Conservation (phyloP, 2,888 invertebrate species). For the Pheosia gnoma region DNA sequence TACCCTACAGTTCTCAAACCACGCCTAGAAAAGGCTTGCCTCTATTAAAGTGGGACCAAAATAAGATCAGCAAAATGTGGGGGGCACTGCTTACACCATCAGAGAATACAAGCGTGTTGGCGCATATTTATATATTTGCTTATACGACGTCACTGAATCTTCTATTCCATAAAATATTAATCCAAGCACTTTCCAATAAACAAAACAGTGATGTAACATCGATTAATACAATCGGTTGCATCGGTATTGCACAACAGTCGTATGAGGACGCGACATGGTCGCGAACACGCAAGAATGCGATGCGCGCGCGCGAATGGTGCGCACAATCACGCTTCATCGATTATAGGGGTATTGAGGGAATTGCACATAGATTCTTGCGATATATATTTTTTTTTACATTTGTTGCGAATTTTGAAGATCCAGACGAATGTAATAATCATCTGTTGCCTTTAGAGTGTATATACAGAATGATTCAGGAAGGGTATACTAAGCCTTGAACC, state of each 20-base stretch:
- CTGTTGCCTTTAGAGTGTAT: no score
- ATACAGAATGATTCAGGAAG: no score
- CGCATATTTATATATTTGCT: no score
- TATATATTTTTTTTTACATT: neutral
- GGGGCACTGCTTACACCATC: no score
- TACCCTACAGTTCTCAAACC: no score
- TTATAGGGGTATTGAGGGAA: slow-evolving; percentile 20
- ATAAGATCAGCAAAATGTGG: no score
- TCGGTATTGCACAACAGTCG: slow-evolving; percentile 35
- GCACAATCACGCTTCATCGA: slow-evolving; percentile 33
- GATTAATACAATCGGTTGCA: slow-evolving; percentile 39
- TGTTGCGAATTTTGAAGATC: neutral
- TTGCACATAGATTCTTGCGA: neutral
- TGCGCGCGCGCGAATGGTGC: slow-evolving; percentile 15
- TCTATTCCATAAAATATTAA: neutral
- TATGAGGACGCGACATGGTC: slow-evolving; percentile 45
- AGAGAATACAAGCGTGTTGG: no score
- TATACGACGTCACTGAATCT: neutral
- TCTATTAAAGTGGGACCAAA: no score
- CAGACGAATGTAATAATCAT: no score
- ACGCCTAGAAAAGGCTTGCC: no score
- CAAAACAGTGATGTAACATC: slow-evolving; percentile 23
- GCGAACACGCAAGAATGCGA: slow-evolving; percentile 10
- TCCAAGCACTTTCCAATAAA: slow-evolving; percentile 5
- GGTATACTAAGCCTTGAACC: no score